A percentile compares a stretch with the other conserved stretches of the same genome.
phyloP scores from a whole-genome alignment of 2,888 invertebrate species.

The Eristalis tenax region DNA sequence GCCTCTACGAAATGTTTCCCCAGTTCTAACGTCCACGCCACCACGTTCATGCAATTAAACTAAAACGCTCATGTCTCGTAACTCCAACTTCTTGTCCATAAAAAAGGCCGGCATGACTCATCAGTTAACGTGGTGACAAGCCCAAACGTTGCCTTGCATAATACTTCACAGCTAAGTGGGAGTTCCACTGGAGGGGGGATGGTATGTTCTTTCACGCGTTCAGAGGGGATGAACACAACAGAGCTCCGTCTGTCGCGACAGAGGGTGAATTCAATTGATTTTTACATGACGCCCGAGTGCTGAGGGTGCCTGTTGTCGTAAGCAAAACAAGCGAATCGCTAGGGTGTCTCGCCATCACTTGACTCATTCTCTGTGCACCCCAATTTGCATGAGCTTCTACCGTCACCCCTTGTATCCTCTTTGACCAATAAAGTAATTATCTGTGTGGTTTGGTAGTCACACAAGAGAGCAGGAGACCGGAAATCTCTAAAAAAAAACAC shows the following conservation, averaged over 20 bases:
- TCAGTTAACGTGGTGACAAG: constrained; percentile 18
- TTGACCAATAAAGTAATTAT: constrained; percentile 24
- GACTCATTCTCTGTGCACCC: constrained; percentile 16
- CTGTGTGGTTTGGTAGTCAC: constrained; percentile 31
- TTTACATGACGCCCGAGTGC: constrained; percentile 12
- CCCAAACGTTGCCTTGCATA: constrained; percentile 25
- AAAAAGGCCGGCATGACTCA: constrained; percentile 30
- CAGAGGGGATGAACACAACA: not conserved
- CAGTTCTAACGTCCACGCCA: not conserved
- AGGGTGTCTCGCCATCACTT: constrained; percentile 14
- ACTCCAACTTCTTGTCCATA: not conserved
- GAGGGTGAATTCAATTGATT: constrained; percentile 9
- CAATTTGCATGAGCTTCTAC: constrained; percentile 1
- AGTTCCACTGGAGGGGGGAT: not conserved
- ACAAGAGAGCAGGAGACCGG: constrained; percentile 4
- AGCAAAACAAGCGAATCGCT: constrained; percentile 5
- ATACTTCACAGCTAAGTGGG: constrained; percentile 13
- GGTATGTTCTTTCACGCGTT: not conserved
- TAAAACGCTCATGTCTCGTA: not conserved
- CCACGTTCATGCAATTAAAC: not conserved
- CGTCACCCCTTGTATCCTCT: not conserved
- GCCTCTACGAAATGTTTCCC: not conserved
- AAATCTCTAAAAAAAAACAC: constrained; percentile 15
- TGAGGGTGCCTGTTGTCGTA: constrained; percentile 15
- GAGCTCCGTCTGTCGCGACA: not conserved